These are phyloP conservation scores for Genyomyrus donnyi DNA, from an alignment of 2,113 vertebrate genomes.

Conservation along the genomic window DNA sequence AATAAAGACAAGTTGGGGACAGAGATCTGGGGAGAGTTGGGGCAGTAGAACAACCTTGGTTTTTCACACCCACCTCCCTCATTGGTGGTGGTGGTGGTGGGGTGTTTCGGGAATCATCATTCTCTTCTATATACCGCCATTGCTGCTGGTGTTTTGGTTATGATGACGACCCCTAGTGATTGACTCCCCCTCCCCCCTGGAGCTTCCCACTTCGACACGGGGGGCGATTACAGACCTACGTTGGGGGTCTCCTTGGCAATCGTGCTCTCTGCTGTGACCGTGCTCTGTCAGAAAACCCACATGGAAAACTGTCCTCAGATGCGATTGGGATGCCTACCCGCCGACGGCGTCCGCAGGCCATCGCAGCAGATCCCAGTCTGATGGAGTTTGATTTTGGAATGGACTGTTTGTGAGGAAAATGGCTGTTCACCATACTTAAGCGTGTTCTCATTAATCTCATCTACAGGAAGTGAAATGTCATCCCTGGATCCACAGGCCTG, in stretches of 20 bases:
- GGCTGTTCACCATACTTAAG: background rate
- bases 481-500: background rate
- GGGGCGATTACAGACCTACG: slow-evolving; percentile 53
- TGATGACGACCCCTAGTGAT: slow-evolving; percentile 37
- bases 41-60: no score
- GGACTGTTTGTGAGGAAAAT: background rate
- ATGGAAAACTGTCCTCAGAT: background rate
- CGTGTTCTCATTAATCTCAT: background rate
- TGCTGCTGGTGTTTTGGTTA: slow-evolving; percentile 32
- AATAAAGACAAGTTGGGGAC: background rate
- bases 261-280: background rate
- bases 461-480: background rate
- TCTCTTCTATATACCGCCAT: slow-evolving; percentile 45
- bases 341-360: no score
- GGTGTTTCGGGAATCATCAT: background rate
- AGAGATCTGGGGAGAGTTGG: background rate
- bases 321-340: no score
- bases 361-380: background rate
- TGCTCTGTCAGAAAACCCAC: background rate
- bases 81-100: background rate
- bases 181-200: slow-evolving; percentile 53
- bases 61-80: background rate
- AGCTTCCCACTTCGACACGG: slow-evolving; percentile 30
- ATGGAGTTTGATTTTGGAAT: background rate
- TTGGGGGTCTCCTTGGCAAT: background rate